Evolutionary conservation across 1,140 invertebrate genomes (phyloP), one percentile per base, ranked within the genome.

Genomic region (Euura saliciscinereae): DNA sequence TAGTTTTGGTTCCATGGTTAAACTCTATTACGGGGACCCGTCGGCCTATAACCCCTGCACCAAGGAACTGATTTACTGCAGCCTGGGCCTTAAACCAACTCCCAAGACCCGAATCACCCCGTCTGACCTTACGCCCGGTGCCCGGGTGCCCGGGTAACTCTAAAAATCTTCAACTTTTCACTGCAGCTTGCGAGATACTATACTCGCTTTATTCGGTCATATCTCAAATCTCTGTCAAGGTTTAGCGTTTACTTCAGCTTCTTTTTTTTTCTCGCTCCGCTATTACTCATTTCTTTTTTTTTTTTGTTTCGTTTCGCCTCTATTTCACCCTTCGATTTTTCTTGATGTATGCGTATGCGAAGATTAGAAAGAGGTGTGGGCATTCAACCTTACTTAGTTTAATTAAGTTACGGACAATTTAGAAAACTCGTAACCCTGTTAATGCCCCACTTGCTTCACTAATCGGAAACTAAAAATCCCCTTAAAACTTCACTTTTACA

Each of bases 401-500:
- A 28, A 51, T 8, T n/a, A 51, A 51, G 46, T 51, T 51, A 51
- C 46, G 46, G 7, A 51, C 46, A n/a, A 51, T 51, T 51, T 51
- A 51, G 7, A 51, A n/a, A 51, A 51, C n/a, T 51, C 28, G 28
- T 28, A 28, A 28, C 28, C 46, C n/a, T 7, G 46, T 51, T 51
- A 51, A 51, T 51, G 46, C 46, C 46, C 46, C 46, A 51, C 46
- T 51, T 51, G 46, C n/a, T 51, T n/a, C 46, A 51, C 46, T 51
- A 51, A 51, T 51, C 46, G 46, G 46, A 51, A 51, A 51, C 46
- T 51, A 51, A 51, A 51, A 51, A 8, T n/a, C 46, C 7, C 46
- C 28, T 28, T 28, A 28, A 28, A 28, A 28, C 28, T 28, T 28
- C 28, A 28, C 28, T 28, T 28, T 28, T 28, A 28, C 28, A 28